Percentiles rank a stretch among this genome's conserved stretches.
These are phyloP conservation scores for Pseudochirops cupreus DNA, from an alignment of 2,797 vertebrate species.

Conservation along the genomic window DNA sequence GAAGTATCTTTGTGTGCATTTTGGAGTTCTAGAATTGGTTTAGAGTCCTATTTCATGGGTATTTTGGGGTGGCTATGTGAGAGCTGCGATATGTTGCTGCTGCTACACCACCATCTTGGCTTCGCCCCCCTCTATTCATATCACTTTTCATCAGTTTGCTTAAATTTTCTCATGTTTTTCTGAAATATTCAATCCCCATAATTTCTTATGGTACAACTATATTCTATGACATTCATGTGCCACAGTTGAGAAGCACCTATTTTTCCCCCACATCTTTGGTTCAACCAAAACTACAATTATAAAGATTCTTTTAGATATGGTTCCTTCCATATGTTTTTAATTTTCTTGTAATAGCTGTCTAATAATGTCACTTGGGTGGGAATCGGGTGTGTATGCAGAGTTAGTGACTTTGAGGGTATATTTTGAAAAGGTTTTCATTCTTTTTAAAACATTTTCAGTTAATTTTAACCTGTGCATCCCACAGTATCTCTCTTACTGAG, in stretches of 20 bases:
- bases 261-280: not conserved
- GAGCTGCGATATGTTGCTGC: too few relatives aligned
- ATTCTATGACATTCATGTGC: not conserved
- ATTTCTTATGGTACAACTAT: not conserved
- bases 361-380: not conserved
- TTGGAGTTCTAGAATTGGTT: too few relatives aligned
- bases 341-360: not conserved
- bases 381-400: not conserved
- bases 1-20: too few relatives aligned
- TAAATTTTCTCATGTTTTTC: not conserved
- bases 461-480: not conserved
- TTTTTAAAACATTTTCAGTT: not conserved
- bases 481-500: not conserved
- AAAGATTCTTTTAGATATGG: not conserved
- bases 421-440: not conserved
- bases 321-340: not conserved
- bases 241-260: not conserved
- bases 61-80: too few relatives aligned
- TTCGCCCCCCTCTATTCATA: not conserved
- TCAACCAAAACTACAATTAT: not conserved
- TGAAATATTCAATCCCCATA: not conserved
- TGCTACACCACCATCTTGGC: too few relatives aligned
- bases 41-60: too few relatives aligned
- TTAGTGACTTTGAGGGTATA: not conserved
- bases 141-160: not conserved